Base-by-base conservation (phyloP, 2,797 vertebrate genomes). In the Phrynocephalus forsythii region DNA sequence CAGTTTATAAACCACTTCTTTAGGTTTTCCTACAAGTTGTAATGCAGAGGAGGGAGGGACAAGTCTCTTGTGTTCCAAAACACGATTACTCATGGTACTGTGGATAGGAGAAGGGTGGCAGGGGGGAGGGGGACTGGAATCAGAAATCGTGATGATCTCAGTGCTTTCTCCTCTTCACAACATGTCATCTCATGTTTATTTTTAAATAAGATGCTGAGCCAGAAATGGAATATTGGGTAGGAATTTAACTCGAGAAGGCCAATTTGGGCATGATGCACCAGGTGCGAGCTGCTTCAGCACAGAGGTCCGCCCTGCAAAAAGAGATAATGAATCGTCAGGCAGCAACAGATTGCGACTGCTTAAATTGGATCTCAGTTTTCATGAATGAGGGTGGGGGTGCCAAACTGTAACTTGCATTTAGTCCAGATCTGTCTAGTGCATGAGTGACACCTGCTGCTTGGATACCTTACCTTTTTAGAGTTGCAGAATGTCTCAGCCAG, bases 141-240 rank as follows among this genome's bases (percentile, higher is more conserved):
- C 93, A 91, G 92, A 94, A 95, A 91, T 92, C 89, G 86, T 95
- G 85, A 90, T 91, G 94, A 91, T 94, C 91, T 86, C 22, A 83
- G 87, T 90, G 82, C 83, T 95, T 94, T 95, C 50, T 87, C 86
- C 84, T 94, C 93, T 94, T 94, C 93, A 93, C 56, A 93, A 93
- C 78, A 44, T 95, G 94, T 94, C 94, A 95, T 71, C 90, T 28
- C 89, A 75, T 94, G 87, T 93, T 95, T 96, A 94, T 95, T 96
- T 96, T 95, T 95, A 92, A 95, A 95, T 94, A 87, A 88, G 87
- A 87, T 90, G 88, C 90, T 91, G 90, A 94, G 91, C 92, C 94
- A 95, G 91, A 86, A 73, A 89, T 92, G 93, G 92, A 94, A 90
- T 94, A 94, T 93, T 52, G 88, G 94, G 91, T 87, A 89, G 91